Evolutionary conservation across 1,140 invertebrate species (phyloP), one percentile per base, ranked within the genome.

Genomic region (Ceratina calcarata): DNA sequence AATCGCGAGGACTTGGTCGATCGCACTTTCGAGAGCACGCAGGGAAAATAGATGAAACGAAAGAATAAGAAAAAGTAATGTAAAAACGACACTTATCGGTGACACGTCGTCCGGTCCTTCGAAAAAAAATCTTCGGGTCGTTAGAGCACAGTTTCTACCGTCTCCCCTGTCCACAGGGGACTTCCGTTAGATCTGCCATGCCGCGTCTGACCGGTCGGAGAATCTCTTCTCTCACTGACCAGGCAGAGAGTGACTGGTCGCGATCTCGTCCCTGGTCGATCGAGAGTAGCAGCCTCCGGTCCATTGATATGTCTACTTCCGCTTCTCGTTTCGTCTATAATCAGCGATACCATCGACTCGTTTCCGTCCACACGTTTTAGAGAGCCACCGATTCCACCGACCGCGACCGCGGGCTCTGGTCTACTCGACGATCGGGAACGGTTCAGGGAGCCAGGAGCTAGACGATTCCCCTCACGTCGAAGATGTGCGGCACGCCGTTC

Each of bases 391-490:
- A 57, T 57, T 18, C 68, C 80, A 53, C n/a, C 24, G 45, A 51
- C 71, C 74, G 70, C 53, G 15, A 55, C 53, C 15, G 53, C 60
- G 60, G 32, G 66, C 49, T 64, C 24, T 24, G 22, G 37, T n/a
- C 18, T 20, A 8, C 37, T 55, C 45, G 18, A 49, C 55, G 74
- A 70, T 49, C 74, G 66, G 51, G n/a, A 61, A 81, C 78, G 68
- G 78, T 57, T 73, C 82, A 57, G 27, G 22, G 58, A 20, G 32
- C 53, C 68, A 13, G 51, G 64, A 86, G 81, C 85, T 86, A 86
- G 32, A 86, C 84, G 84, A 86, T 37, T 27, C 82, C 83, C 60
- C 65, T 77, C 20, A 53, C 65, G 24, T 86, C 83, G 66, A 82
- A 61, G 37, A 75, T 66, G 37, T 51, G 70, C 32, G 51, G 57